These are phyloP conservation scores for Dipus sagitta DNA, from an alignment of 2,797 vertebrate species.

Conservation along the genomic window DNA sequence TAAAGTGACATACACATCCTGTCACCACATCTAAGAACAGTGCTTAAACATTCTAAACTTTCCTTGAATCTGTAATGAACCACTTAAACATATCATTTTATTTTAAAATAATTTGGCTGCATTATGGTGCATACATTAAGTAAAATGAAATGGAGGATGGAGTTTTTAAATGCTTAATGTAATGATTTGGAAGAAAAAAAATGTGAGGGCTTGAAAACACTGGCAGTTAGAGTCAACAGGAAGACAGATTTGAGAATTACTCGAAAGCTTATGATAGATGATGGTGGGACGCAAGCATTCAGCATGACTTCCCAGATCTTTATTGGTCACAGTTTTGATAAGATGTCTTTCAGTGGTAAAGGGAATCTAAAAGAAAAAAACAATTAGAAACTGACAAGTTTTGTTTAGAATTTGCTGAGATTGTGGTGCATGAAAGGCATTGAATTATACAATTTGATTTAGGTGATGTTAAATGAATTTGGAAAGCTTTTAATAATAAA, in stretches of 20 bases:
- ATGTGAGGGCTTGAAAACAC: neutral
- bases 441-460: neutral
- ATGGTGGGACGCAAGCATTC: neutral
- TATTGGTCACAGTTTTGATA: neutral
- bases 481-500: neutral
- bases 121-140: neutral
- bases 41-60: neutral
- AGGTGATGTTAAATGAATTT: neutral
- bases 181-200: neutral
- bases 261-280: neutral
- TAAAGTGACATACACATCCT: neutral
- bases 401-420: neutral
- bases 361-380: neutral
- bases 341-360: neutral
- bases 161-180: neutral
- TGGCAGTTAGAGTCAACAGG: neutral
- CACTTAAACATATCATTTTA: neutral
- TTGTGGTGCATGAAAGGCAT: neutral
- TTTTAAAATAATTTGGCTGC: slow-evolving; percentile 19
- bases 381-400: neutral
- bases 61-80: neutral
- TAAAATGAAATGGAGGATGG: neutral
- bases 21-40: neutral
- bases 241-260: neutral
- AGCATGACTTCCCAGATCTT: neutral